A percentile compares a stretch with the other conserved stretches of the same genome.
Evolutionary conservation across 2,888 invertebrate genomes (phyloP).

Genomic region (Lucinisca nassula): DNA sequence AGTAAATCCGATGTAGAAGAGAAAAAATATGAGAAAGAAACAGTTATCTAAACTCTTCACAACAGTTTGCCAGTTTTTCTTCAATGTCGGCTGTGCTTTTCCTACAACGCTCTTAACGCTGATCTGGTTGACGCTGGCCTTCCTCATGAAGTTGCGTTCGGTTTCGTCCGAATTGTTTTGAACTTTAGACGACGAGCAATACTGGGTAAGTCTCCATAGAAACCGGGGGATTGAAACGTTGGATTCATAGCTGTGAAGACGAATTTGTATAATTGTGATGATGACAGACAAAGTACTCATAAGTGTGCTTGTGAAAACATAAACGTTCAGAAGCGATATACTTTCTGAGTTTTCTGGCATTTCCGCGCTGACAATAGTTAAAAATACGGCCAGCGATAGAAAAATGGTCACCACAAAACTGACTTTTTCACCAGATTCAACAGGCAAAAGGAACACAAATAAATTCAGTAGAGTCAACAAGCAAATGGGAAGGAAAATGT

Average conservation of each 20-base stretch:
- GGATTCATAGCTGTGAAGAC: conserved; percentile 41
- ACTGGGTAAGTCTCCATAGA: not conserved
- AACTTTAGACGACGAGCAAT: not conserved
- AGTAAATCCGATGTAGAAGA: not conserved
- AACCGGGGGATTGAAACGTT: conserved; percentile 11
- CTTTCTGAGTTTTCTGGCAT: conserved; percentile 64
- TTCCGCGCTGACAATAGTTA: conserved; percentile 63
- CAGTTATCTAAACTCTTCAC: not conserved
- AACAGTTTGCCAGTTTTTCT: not conserved
- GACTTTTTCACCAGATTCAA: conserved; percentile 63
- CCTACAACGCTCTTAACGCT: not conserved
- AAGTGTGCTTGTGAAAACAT: conserved; percentile 55
- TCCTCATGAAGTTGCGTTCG: not conserved
- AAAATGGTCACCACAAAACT: conserved; percentile 69
- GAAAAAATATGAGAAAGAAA: not conserved
- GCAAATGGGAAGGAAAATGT: conserved; percentile 59
- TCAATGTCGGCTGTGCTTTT: not conserved
- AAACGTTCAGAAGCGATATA: conserved; percentile 52
- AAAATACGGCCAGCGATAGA: conserved; percentile 63
- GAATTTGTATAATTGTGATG: conserved; percentile 50
- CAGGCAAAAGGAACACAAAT: conserved; percentile 65
- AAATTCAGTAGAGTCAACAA: conserved; percentile 61
- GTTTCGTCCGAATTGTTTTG: too few species aligned
- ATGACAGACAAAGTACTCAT: conserved; percentile 59
- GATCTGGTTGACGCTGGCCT: not conserved